These are phyloP conservation scores for Hesperophylax magnus DNA, from an alignment of 1,140 invertebrate species.

Conservation along the genomic window DNA sequence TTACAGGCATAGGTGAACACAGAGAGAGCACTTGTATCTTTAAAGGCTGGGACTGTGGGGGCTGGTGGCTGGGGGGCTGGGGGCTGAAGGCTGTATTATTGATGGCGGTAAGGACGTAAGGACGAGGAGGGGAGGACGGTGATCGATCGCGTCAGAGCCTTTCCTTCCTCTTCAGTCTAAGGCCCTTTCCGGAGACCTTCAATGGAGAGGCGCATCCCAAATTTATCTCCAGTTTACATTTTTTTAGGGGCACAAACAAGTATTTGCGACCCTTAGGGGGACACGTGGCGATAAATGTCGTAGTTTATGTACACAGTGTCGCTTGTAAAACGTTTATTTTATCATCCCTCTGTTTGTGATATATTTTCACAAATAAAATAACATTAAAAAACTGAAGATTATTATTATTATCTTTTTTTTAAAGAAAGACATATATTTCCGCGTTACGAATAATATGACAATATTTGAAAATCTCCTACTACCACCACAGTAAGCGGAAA, in stretches of 20 bases:
- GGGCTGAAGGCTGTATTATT: constrained; percentile 11
- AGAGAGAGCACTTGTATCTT: neutral
- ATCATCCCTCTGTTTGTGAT: too few relatives aligned
- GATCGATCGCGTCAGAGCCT: constrained; percentile 39
- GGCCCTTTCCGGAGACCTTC: neutral
- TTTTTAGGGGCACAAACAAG: neutral
- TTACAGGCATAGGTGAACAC: neutral
- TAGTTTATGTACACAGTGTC: too few relatives aligned
- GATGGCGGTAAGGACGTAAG: constrained; percentile 12
- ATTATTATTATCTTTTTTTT: too few relatives aligned
- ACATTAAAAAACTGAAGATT: too few relatives aligned
- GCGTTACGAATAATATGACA: too few relatives aligned
- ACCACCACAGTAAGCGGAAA: too few relatives aligned
- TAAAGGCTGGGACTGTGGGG: neutral
- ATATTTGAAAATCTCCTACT: too few relatives aligned
- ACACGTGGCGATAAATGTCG: too few relatives aligned
- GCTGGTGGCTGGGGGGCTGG: neutral
- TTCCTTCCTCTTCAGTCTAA: constrained; percentile 28
- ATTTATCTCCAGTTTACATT: neutral
- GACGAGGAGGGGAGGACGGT: constrained; percentile 20
- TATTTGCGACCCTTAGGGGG: too few relatives aligned
- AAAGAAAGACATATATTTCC: too few relatives aligned
- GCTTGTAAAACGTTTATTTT: too few relatives aligned
- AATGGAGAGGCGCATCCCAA: neutral
- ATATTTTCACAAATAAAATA: too few relatives aligned